These are phyloP conservation scores for Mesodorylaimus sp. DNA, from an alignment of 2,888 invertebrate genomes.

Conservation along the genomic window DNA sequence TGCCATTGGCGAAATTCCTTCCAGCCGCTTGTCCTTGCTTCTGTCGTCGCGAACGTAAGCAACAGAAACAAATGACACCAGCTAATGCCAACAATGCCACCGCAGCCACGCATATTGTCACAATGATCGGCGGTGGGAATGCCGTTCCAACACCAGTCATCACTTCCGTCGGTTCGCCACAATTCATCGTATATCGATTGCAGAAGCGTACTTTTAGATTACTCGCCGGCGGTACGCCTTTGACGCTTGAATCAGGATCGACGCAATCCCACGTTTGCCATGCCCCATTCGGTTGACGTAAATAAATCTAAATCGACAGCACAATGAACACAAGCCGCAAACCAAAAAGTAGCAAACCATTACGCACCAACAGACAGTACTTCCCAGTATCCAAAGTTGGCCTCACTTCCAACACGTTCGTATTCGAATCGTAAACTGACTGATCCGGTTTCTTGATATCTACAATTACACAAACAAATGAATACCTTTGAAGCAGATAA, in stretches of 20 bases:
- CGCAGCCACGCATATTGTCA: not conserved
- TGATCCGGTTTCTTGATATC: not conserved
- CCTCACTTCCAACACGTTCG: not conserved
- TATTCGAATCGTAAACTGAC: not conserved
- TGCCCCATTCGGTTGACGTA: not conserved
- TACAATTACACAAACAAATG: not conserved
- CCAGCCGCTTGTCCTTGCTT: too few species aligned
- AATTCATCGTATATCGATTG: not conserved
- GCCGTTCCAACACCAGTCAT: not conserved
- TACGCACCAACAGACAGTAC: constrained; percentile 4
- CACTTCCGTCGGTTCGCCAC: not conserved
- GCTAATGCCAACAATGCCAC: not conserved
- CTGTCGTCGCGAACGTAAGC: not conserved
- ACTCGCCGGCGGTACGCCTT: not conserved
- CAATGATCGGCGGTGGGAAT: not conserved
- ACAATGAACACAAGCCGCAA: not conserved
- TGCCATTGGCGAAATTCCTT: not conserved
- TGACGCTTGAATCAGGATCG: not conserved
- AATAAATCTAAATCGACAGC: constrained; percentile 4
- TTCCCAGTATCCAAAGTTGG: not conserved
- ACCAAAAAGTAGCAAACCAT: not conserved
- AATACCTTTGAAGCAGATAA: not conserved
- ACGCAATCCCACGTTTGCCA: not conserved
- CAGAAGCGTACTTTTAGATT: not conserved
- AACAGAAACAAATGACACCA: constrained; percentile 2